Conservation (phyloP, 1,140 invertebrate genomes). For the Harpegnathos saltator region DNA sequence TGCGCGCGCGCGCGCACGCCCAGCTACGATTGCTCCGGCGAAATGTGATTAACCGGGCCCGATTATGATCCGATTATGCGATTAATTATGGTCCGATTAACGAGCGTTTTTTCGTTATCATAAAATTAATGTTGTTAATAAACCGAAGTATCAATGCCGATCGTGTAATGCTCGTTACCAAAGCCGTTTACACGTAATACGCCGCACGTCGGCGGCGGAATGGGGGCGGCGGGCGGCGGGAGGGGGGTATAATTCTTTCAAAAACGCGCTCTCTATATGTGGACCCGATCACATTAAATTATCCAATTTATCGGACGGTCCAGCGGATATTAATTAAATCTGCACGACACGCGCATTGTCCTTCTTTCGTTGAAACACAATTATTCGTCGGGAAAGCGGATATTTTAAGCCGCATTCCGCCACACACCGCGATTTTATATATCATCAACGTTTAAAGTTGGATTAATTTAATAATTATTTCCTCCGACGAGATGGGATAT, state of each 20-base stretch:
- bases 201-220: not conserved
- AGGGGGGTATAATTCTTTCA: constrained; percentile 45
- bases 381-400: constrained; percentile 40
- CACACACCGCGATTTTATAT: constrained; percentile 24
- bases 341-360: constrained; percentile 28
- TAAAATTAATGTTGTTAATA: constrained; percentile 60
- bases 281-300: constrained; percentile 58
- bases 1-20: no score
- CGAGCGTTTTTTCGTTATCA: constrained; percentile 40
- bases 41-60: constrained; percentile 36
- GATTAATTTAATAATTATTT: constrained; percentile 59
- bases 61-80: constrained; percentile 44
- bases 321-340: constrained; percentile 53
- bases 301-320: constrained; percentile 49
- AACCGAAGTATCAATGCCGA: constrained; percentile 33
- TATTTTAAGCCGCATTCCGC: constrained; percentile 47
- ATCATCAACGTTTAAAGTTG: constrained; percentile 40
- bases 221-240: not conserved
- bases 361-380: constrained; percentile 50
- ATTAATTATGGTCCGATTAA: constrained; percentile 57
- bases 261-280: constrained; percentile 34
- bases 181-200: constrained; percentile 12
- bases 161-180: constrained; percentile 27
- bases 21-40: constrained; percentile 22
- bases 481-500: constrained; percentile 27